Evolutionary conservation across 2,797 vertebrate genomes (phyloP).

Genomic region (Coregonus ussuriensis): DNA sequence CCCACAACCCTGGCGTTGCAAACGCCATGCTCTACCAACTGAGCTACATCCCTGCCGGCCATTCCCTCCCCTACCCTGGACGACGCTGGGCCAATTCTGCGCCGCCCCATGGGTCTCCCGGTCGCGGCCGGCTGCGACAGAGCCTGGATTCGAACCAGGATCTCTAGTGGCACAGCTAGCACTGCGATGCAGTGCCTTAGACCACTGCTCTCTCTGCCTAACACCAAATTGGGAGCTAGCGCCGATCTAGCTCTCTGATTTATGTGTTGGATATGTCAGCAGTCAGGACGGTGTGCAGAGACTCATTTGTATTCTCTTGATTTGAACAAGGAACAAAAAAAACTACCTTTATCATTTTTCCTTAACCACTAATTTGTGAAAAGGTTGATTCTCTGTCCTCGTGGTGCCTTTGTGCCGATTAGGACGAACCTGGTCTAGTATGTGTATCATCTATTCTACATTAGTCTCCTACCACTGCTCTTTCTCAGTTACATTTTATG

Average conservation of each 20-base stretch:
- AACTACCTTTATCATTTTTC: background rate
- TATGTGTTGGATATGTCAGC: slow-evolving; percentile 6
- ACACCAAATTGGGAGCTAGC: slow-evolving; percentile 31
- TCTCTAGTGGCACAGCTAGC: too few species aligned
- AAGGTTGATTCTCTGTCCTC: background rate
- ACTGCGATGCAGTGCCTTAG: too few species aligned
- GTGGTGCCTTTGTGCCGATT: background rate
- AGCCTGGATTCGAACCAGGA: too few species aligned
- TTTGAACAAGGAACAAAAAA: slow-evolving; percentile 5
- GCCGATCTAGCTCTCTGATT: slow-evolving; percentile 9
- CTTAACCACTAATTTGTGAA: background rate
- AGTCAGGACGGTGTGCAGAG: background rate
- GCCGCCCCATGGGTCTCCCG: too few species aligned
- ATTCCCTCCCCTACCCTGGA: too few species aligned
- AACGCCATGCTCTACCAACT: too few species aligned
- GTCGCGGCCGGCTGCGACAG: too few species aligned
- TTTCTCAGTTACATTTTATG: background rate
- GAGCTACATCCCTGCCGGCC: too few species aligned
- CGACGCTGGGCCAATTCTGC: too few species aligned
- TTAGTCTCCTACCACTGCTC: background rate
- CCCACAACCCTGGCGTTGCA: too few species aligned
- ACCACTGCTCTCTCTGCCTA: slow-evolving; percentile 13
- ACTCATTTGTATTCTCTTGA: background rate
- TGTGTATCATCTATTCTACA: too few species aligned
- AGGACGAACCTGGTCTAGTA: too few species aligned